These are phyloP conservation scores for Mnemiopsis leidyi DNA, from an alignment of 37 sponge, comb jelly and placozoan species.

Conservation along the genomic window DNA sequence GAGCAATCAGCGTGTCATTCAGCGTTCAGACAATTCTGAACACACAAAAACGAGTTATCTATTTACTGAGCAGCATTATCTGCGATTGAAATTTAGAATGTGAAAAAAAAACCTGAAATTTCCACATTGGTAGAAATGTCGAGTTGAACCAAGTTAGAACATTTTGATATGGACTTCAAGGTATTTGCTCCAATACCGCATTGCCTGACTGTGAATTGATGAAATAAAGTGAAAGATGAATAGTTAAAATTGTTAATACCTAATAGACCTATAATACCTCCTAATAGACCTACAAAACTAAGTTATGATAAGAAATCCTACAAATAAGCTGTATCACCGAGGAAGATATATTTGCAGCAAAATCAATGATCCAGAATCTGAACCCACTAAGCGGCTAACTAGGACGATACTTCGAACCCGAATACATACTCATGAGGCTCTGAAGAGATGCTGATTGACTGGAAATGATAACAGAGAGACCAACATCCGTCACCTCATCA, in stretches of 20 bases:
- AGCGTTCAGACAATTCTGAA: background rate
- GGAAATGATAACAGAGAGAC: background rate
- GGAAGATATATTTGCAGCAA: too few relatives aligned
- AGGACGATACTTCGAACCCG: too few relatives aligned
- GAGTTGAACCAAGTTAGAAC: background rate
- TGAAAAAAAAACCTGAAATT: constrained; percentile 15
- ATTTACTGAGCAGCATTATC: too few relatives aligned
- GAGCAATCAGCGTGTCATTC: background rate
- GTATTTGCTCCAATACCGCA: background rate
- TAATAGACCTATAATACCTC: too few relatives aligned
- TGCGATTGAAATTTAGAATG: background rate
- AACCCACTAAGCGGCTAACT: too few relatives aligned
- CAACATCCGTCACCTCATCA: constrained; percentile 52
- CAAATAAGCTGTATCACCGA: too few relatives aligned
- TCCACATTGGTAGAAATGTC: constrained; percentile 31
- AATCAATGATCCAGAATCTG: too few relatives aligned
- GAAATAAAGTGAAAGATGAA: too few relatives aligned
- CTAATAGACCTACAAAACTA: too few relatives aligned
- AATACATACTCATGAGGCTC: background rate
- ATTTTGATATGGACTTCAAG: constrained; percentile 31
- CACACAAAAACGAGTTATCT: too few relatives aligned
- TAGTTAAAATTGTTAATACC: too few relatives aligned
- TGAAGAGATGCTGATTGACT: background rate
- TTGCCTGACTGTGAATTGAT: constrained; percentile 25
- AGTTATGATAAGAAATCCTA: too few relatives aligned